Percentiles rank a stretch among this genome's conserved stretches.
Evolutionary conservation across 2,888 invertebrate species (phyloP).

Genomic region (Epirrhoe tristata): DNA sequence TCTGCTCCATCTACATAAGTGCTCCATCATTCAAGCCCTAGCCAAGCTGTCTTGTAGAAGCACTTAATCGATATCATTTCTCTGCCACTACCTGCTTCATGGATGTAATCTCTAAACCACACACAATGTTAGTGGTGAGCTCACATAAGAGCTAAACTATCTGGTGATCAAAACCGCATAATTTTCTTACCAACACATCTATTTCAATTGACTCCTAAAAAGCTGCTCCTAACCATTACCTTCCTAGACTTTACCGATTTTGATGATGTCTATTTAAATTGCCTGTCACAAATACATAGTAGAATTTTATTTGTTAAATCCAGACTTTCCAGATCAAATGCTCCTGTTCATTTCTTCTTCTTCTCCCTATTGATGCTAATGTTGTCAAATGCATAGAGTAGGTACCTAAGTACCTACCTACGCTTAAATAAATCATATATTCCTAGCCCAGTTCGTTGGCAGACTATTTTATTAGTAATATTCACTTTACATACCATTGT

Average conservation of each 20-base stretch:
- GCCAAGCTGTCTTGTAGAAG: conserved; percentile 22
- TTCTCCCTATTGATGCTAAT: too few relatives aligned
- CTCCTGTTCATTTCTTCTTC: too few relatives aligned
- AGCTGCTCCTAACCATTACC: too few relatives aligned
- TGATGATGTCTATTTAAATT: too few relatives aligned
- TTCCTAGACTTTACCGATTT: too few relatives aligned
- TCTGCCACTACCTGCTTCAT: conserved; percentile 5
- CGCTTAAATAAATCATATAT: neutral
- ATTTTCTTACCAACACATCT: neutral
- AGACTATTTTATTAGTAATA: conserved; percentile 6
- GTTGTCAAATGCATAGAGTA: too few relatives aligned
- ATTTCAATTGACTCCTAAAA: neutral
- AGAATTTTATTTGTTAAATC: too few relatives aligned
- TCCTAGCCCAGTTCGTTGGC: neutral
- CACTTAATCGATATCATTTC: conserved; percentile 14
- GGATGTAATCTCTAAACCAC: conserved; percentile 1
- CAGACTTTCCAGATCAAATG: too few relatives aligned
- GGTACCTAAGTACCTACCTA: too few relatives aligned
- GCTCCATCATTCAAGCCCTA: conserved; percentile 13
- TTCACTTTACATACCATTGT: conserved; percentile 11
- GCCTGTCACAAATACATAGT: too few relatives aligned
- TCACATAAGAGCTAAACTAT: neutral
- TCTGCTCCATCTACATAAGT: conserved; percentile 8
- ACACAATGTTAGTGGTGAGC: conserved; percentile 4
- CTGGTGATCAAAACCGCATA: neutral